A percentile compares a stretch with the other conserved stretches of the same genome.
These are phyloP conservation scores for Propithecus perrieri DNA, from an alignment of 2,797 vertebrate species.

Conservation along the genomic window DNA sequence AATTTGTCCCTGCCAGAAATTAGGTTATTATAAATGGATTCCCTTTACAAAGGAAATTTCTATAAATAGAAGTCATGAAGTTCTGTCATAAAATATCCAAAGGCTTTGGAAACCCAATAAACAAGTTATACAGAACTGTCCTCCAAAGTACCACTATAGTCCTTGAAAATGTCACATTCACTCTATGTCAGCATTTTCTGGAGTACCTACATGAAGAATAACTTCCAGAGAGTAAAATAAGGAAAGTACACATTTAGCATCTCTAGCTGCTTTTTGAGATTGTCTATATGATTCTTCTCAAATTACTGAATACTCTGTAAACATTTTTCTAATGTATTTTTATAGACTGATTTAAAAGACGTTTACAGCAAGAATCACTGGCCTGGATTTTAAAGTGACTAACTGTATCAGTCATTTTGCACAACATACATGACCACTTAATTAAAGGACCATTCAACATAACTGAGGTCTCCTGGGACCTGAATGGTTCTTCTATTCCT, in stretches of 20 bases:
- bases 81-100: slow-evolving; percentile 15
- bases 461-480: not conserved
- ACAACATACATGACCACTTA: not conserved
- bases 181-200: slow-evolving; percentile 32
- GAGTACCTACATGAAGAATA: not conserved
- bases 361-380: not conserved
- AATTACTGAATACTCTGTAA: slow-evolving; percentile 8
- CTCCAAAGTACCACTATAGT: not conserved
- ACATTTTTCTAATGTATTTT: slow-evolving; percentile 15
- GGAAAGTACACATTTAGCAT: slow-evolving; percentile 51
- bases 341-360: slow-evolving; percentile 16
- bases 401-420: not conserved
- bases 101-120: slow-evolving; percentile 7
- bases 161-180: slow-evolving; percentile 46
- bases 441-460: slow-evolving; percentile 43
- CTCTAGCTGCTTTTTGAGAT: slow-evolving; percentile 31
- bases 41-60: slow-evolving; percentile 34
- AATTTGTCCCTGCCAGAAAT: slow-evolving; percentile 19
- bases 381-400: slow-evolving; percentile 34
- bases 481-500: not conserved
- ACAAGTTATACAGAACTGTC: not conserved
- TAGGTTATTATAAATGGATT: not conserved
- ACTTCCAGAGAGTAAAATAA: not conserved
- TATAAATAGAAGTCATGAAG: slow-evolving; percentile 32
- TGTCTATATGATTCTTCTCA: not conserved